Evolutionary conservation across 2,888 invertebrate genomes (phyloP).

Genomic region (Brachyptera risi): DNA sequence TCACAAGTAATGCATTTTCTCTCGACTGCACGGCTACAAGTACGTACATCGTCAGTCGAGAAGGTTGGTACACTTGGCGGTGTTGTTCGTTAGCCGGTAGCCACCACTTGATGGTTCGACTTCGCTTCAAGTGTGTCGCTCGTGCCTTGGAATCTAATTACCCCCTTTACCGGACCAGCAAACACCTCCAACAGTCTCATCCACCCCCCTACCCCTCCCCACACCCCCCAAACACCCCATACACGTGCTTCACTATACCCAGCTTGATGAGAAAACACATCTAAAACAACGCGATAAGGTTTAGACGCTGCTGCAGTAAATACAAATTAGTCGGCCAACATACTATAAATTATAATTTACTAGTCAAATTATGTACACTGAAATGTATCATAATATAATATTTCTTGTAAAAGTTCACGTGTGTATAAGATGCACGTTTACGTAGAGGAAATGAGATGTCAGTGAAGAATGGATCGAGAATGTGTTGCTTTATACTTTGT

Average conservation of each 20-base stretch:
- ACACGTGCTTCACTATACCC: not conserved
- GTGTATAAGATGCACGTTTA: not conserved
- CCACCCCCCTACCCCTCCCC: not conserved
- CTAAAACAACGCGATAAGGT: conserved; percentile 1
- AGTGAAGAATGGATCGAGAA: conserved; percentile 2
- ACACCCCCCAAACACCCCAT: not conserved
- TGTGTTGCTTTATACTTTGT: not conserved
- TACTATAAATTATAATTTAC: not conserved
- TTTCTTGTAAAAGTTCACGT: not conserved
- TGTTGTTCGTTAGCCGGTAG: too few relatives aligned
- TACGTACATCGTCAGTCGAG: too few relatives aligned
- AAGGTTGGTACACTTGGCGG: too few relatives aligned
- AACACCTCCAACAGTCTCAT: not conserved
- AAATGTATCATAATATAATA: not conserved
- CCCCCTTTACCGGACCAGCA: not conserved
- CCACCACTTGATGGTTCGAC: not conserved
- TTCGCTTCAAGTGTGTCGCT: not conserved
- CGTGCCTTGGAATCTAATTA: conserved; percentile 4
- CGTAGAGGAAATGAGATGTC: conserved; percentile 1
- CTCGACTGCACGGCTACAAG: too few relatives aligned
- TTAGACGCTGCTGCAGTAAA: not conserved
- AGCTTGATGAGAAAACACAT: too few relatives aligned
- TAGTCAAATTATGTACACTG: conserved; percentile 3
- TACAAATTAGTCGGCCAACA: conserved; percentile 4
- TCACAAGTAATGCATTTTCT: too few relatives aligned